phyloP scores from a whole-genome alignment of 2,888 invertebrate species.

The Rhodophaea formosa region DNA sequence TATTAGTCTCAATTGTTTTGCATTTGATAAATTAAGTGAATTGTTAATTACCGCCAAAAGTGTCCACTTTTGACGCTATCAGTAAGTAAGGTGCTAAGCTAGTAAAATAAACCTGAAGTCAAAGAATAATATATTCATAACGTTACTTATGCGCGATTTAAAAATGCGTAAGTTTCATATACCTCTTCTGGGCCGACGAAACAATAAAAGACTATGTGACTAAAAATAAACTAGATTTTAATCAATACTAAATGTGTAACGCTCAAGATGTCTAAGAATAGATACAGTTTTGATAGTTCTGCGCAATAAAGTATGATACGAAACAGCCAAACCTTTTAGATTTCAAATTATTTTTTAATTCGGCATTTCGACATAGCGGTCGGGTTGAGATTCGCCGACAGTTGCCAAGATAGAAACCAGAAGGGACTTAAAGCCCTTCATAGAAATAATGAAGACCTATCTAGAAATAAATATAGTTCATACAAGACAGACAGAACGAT shows the following conservation, averaged over 20 bases:
- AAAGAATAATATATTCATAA: no score
- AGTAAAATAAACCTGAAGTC: no score
- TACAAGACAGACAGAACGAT: neutral
- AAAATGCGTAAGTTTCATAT: no score
- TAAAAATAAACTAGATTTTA: neutral
- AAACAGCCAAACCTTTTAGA: conserved; percentile 7
- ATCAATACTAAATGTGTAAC: no score
- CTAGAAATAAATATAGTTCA: neutral
- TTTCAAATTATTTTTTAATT: conserved; percentile 1
- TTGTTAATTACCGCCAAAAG: no score
- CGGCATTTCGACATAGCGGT: neutral
- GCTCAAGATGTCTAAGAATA: neutral
- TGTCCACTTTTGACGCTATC: no score
- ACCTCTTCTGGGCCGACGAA: no score
- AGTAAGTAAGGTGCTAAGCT: no score
- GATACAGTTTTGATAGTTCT: neutral
- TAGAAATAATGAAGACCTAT: no score
- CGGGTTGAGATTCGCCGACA: neutral
- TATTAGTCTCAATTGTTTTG: no score
- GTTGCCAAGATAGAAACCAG: conserved; percentile 2
- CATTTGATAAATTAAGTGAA: no score
- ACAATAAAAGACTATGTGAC: neutral
- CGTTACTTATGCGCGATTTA: no score
- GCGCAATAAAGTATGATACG: conserved; percentile 9
- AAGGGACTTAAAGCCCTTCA: neutral